A percentile compares a stretch with the other conserved stretches of the same genome.
phyloP scores from a whole-genome alignment of 2,888 invertebrate genomes.

The Crematogaster levior region DNA sequence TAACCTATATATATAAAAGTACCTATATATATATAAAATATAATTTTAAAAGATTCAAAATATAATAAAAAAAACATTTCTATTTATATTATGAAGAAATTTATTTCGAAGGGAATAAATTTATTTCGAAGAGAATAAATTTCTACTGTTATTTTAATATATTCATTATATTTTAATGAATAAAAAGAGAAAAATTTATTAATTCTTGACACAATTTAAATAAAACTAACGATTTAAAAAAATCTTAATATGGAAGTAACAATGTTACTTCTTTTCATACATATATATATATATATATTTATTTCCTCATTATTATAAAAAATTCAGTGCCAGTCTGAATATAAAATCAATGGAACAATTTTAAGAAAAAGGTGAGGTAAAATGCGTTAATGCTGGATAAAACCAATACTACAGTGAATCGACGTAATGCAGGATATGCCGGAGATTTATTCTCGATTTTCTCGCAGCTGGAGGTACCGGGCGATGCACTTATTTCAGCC shows the following conservation, averaged over 20 bases:
- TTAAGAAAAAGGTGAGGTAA: background rate
- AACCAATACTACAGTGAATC: background rate
- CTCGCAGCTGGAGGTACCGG: conserved; percentile 4
- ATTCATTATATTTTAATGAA: background rate
- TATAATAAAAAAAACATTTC: background rate
- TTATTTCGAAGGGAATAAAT: no score
- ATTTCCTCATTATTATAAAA: background rate
- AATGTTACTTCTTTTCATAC: background rate
- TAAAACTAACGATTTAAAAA: background rate
- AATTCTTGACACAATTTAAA: background rate
- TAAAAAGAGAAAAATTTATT: background rate
- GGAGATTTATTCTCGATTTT: conserved; percentile 28
- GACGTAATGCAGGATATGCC: background rate
- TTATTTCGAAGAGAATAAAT: background rate
- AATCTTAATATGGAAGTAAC: background rate
- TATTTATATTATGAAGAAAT: background rate
- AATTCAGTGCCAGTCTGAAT: background rate
- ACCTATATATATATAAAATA: no score
- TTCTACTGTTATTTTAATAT: background rate
- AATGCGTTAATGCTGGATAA: conserved; percentile 23
- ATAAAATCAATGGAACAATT: conserved; percentile 24
- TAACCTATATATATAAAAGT: no score
- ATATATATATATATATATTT: background rate
- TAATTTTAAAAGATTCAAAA: background rate
- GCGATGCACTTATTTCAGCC: conserved; percentile 46